Evolutionary conservation across 2,113 vertebrate species (phyloP).

Genomic region (zebrafish (Danio rerio)): GRCz12tu NC_133195.1:17727001-17727500

Average conservation of each 20-base stretch:
- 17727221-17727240: too few species aligned
- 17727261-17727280: too few species aligned
- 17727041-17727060: conserved; percentile 46
- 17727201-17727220: too few species aligned
- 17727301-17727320: neutral
- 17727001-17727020: neutral
- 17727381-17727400: too few species aligned
- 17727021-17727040: neutral
- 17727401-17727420: too few species aligned
- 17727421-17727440: too few species aligned
- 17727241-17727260: too few species aligned
- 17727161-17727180: conserved; percentile 48
- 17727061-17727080: conserved; percentile 25
- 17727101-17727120: conserved; percentile 32
- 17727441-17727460: too few species aligned
- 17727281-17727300: too few species aligned
- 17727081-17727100: conserved; percentile 42
- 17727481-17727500: neutral
- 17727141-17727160: conserved; percentile 23
- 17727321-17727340: too few species aligned
- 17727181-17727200: conserved; percentile 26
- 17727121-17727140: conserved; percentile 27
- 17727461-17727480: neutral
- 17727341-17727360: too few species aligned
- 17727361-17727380: too few species aligned